Evolutionary conservation across 2,888 invertebrate species (phyloP).

Genomic region (Folsomia candida): DNA sequence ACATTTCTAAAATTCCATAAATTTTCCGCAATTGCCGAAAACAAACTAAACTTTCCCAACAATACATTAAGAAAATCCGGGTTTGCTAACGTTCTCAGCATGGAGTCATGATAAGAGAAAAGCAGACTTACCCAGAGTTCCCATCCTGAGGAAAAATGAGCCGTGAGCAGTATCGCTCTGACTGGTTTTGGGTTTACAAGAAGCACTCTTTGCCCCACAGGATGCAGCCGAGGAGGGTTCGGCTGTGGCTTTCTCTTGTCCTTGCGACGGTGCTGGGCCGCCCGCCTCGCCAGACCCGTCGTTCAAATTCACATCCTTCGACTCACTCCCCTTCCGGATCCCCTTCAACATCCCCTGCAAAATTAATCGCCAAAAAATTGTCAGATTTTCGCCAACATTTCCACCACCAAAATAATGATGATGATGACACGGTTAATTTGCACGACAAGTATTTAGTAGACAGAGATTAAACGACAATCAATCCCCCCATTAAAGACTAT

Average conservation of each 20-base stretch:
- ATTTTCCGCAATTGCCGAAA: too few species aligned
- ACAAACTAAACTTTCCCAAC: too few species aligned
- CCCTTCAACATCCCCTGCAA: constrained; percentile 52
- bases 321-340: constrained; percentile 50
- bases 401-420: background rate
- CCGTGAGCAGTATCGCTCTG: constrained; percentile 77
- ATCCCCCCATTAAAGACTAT: too few species aligned
- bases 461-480: too few species aligned
- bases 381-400: too few species aligned
- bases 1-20: too few species aligned
- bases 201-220: constrained; percentile 44
- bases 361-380: background rate
- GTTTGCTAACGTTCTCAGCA: background rate
- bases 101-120: background rate
- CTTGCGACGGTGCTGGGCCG: constrained; percentile 52
- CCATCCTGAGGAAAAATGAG: constrained; percentile 87
- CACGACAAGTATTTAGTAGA: background rate
- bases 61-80: background rate
- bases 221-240: constrained; percentile 30
- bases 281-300: constrained; percentile 51
- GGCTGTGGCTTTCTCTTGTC: constrained; percentile 47
- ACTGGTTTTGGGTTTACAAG: constrained; percentile 49
- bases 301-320: constrained; percentile 51
- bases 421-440: background rate
- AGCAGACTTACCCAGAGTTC: constrained; percentile 75